A percentile compares a stretch with the other conserved stretches of the same genome.
phyloP scores from a whole-genome alignment of 2,797 vertebrate species.

The Nyctalus aviator region DNA sequence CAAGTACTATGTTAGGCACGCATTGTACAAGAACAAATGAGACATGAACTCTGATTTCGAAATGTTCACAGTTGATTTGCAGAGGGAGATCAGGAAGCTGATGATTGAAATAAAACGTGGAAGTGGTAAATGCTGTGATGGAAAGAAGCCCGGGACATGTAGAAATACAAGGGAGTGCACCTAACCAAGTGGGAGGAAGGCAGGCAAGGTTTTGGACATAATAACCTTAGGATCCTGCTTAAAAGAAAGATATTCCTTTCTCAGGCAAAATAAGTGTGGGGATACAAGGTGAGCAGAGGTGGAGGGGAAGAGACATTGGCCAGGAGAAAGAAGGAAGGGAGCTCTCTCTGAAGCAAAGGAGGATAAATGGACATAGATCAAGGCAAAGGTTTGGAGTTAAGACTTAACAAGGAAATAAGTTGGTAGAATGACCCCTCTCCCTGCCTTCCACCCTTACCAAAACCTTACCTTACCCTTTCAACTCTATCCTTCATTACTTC shows the following conservation, averaged over 20 bases:
- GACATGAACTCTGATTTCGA: conserved; percentile 15
- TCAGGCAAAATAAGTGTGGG: not conserved
- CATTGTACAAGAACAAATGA: not conserved
- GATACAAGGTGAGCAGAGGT: not conserved
- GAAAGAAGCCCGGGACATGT: not conserved
- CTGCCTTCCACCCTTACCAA: not conserved
- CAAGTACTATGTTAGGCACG: not conserved
- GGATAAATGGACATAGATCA: not conserved
- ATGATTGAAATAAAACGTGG: not conserved
- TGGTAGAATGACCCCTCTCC: not conserved
- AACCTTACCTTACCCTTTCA: not conserved
- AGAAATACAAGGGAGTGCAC: not conserved
- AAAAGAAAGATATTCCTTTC: conserved; percentile 21
- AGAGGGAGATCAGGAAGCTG: not conserved
- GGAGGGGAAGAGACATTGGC: not conserved
- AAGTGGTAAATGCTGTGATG: not conserved
- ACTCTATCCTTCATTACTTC: not conserved
- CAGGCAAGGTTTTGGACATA: not conserved
- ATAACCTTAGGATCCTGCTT: not conserved
- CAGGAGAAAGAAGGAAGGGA: not conserved
- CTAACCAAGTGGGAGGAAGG: not conserved
- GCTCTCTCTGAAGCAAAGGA: not conserved
- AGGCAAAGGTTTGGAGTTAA: not conserved
- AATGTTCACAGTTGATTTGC: not conserved
- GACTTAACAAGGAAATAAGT: not conserved